Evolutionary conservation across 2,113 vertebrate genomes (phyloP).

Genomic region (Marmota flaviventris): DNA sequence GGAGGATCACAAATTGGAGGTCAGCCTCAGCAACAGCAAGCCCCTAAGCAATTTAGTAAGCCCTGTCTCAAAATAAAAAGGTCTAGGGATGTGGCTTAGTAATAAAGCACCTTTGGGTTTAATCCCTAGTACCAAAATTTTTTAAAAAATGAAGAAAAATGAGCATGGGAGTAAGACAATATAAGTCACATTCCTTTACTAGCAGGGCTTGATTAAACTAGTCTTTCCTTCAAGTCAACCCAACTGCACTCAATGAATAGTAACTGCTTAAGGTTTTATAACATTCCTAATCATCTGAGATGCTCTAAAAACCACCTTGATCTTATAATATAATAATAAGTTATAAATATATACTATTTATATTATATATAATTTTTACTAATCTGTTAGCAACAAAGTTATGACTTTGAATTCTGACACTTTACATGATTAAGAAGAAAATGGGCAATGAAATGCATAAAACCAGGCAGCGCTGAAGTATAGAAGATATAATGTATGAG

Average conservation of each 20-base stretch:
- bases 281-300: background rate
- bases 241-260: background rate
- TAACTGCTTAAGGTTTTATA: background rate
- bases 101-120: no score
- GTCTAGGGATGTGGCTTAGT: no score
- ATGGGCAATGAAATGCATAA: background rate
- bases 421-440: background rate
- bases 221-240: background rate
- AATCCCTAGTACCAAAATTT: no score
- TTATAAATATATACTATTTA: no score
- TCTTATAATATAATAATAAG: background rate
- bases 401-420: slow-evolving; percentile 7
- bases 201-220: background rate
- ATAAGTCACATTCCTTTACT: background rate
- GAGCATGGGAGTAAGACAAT: background rate
- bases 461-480: background rate
- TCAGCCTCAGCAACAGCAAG: no score
- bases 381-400: background rate
- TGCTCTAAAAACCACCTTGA: background rate
- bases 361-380: background rate
- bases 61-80: no score
- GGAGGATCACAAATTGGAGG: no score
- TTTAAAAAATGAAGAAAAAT: background rate
- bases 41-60: no score
- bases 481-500: background rate